phyloP scores from a whole-genome alignment of 30 jellyfish, hydroid and myxozoan genomes.

The Euphysa ruthae region DNA sequence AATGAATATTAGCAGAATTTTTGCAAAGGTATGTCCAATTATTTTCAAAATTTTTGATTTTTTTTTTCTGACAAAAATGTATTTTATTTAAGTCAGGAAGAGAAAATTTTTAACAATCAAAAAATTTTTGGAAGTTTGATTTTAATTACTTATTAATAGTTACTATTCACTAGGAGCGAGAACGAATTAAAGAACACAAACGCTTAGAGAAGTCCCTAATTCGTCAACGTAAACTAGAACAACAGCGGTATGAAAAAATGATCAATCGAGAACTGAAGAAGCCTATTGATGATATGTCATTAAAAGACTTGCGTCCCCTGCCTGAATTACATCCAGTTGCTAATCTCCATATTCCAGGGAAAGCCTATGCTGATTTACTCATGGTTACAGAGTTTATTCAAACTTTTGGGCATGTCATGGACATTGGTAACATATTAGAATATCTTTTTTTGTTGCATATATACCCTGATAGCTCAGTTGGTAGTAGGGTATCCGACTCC shows the following conservation, averaged over 20 bases:
- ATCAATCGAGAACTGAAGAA: constrained; percentile 78
- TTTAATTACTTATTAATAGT: too few relatives aligned
- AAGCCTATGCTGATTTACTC: constrained; percentile 83
- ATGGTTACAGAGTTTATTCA: constrained; percentile 91
- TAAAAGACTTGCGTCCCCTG: constrained; percentile 72
- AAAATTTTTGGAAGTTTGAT: too few relatives aligned
- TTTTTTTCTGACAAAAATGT: too few relatives aligned
- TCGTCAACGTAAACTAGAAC: constrained; percentile 86
- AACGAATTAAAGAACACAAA: constrained; percentile 61
- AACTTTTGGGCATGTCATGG: constrained; percentile 94
- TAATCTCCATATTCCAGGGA: constrained; percentile 69
- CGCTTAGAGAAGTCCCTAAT: constrained; percentile 58
- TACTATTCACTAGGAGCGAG: constrained; percentile 57
- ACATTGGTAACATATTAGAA: constrained; percentile 62
- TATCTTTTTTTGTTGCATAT: too few relatives aligned
- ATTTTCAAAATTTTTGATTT: too few relatives aligned
- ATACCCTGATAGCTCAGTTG: too few relatives aligned
- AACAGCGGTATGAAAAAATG: constrained; percentile 61
- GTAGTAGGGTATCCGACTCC: too few relatives aligned
- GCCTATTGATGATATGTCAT: constrained; percentile 87
- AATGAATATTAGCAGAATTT: too few relatives aligned
- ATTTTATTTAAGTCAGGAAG: too few relatives aligned
- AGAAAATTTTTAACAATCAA: too few relatives aligned
- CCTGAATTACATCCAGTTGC: constrained; percentile 61
- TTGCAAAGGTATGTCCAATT: too few relatives aligned